Evolutionary conservation across 1,140 invertebrate species (phyloP).

Genomic region (Metaphire vulgaris): DNA sequence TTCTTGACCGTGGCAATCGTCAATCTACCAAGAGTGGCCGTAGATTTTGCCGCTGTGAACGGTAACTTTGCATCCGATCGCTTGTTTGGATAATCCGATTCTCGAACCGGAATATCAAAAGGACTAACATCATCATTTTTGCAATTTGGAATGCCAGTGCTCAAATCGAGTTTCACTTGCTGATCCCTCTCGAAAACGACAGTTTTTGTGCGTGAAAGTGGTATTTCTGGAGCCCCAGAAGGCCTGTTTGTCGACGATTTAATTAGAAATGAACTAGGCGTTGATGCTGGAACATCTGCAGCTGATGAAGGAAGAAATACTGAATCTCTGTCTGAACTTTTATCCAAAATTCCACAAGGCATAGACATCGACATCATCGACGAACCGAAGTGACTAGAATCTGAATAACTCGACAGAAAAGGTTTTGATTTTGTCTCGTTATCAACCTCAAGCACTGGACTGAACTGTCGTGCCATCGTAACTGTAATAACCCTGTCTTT

Average conservation of each 20-base stretch:
- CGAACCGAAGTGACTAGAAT: too few relatives aligned
- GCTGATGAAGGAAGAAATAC: background rate
- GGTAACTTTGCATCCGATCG: background rate
- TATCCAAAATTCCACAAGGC: too few relatives aligned
- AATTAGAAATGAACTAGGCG: background rate
- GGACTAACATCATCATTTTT: background rate
- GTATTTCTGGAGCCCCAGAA: background rate
- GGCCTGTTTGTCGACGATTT: background rate
- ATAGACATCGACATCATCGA: too few relatives aligned
- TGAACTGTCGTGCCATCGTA: background rate
- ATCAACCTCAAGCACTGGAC: background rate
- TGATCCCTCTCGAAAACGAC: too few relatives aligned
- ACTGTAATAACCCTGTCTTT: background rate
- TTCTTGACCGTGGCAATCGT: background rate
- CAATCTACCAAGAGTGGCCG: background rate
- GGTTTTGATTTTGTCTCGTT: background rate
- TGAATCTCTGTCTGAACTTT: background rate
- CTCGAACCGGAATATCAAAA: background rate
- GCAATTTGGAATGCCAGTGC: too few relatives aligned
- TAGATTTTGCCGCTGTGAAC: background rate
- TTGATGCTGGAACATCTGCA: background rate
- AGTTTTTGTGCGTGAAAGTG: background rate
- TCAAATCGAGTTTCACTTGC: too few relatives aligned
- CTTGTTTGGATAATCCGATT: background rate
- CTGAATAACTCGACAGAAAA: too few relatives aligned